A percentile compares a stretch with the other conserved stretches of the same genome.
phyloP scores from a whole-genome alignment of 1,140 invertebrate genomes.

The Polypedilum pembai region DNA sequence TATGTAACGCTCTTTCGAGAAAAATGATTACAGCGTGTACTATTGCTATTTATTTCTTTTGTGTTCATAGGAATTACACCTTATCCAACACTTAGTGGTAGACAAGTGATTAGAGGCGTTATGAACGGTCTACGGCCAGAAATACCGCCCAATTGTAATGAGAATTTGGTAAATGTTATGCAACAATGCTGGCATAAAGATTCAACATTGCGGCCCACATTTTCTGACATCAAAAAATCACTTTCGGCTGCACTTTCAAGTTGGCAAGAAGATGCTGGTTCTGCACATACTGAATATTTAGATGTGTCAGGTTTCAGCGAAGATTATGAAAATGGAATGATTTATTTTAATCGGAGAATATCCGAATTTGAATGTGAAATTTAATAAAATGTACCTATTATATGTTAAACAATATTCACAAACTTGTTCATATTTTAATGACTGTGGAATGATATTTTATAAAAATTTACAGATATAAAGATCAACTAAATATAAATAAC shows the following conservation, averaged over 20 bases:
- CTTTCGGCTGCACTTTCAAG: conserved; percentile 47
- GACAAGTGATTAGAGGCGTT: conserved; percentile 68
- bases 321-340: conserved; percentile 47
- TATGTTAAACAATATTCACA: no score
- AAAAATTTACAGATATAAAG: no score
- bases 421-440: no score
- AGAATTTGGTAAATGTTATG: conserved; percentile 67
- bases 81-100: conserved; percentile 68
- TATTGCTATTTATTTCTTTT: background rate
- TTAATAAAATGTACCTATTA: conserved; percentile 36
- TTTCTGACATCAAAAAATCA: conserved; percentile 59
- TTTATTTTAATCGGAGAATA: conserved; percentile 46
- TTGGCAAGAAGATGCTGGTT: conserved; percentile 52
- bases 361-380: conserved; percentile 56
- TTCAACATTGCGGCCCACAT: conserved; percentile 62
- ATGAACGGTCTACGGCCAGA: conserved; percentile 67
- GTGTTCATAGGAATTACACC: conserved; percentile 62
- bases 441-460: no score
- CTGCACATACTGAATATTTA: conserved; percentile 63
- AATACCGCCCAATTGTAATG: conserved; percentile 64
- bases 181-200: conserved; percentile 68
- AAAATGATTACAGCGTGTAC: conserved; percentile 22
- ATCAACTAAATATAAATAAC: background rate
- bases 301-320: conserved; percentile 70
- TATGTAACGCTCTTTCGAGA: background rate